Conservation (phyloP, 2,113 vertebrate species). For the Oxyruncus cristatus region DNA sequence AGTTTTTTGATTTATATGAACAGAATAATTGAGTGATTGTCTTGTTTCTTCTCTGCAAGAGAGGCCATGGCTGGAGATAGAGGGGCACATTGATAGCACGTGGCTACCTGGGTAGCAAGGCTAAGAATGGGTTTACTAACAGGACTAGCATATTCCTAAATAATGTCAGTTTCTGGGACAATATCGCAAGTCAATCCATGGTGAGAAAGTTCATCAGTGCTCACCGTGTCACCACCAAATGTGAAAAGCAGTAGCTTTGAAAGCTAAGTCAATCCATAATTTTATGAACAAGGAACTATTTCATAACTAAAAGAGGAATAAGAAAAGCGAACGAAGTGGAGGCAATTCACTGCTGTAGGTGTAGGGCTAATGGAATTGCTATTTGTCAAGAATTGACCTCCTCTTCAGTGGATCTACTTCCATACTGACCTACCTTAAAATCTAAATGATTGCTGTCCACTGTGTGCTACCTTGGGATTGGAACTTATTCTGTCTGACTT, state of each 20-base stretch:
- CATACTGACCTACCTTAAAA: neutral
- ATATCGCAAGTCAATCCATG: neutral
- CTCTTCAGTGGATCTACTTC: neutral
- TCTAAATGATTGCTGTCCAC: neutral
- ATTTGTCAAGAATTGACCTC: neutral
- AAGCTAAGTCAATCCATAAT: neutral
- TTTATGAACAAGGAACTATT: neutral
- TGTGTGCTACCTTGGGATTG: neutral
- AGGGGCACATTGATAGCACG: neutral
- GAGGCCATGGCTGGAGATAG: neutral
- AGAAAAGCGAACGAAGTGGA: neutral
- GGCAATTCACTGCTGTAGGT: neutral
- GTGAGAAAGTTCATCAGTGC: neutral
- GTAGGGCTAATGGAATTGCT: neutral
- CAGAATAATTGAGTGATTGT: neutral
- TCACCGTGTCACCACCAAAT: neutral
- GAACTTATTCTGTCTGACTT: neutral
- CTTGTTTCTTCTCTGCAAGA: neutral
- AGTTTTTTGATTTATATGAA: neutral
- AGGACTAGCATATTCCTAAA: neutral
- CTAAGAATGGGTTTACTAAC: neutral
- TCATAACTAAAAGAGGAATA: neutral
- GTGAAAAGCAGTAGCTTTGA: neutral
- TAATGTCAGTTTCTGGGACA: neutral
- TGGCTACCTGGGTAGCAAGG: neutral